phyloP scores from a whole-genome alignment of 2,113 vertebrate species.

The Narcine bancroftii region DNA sequence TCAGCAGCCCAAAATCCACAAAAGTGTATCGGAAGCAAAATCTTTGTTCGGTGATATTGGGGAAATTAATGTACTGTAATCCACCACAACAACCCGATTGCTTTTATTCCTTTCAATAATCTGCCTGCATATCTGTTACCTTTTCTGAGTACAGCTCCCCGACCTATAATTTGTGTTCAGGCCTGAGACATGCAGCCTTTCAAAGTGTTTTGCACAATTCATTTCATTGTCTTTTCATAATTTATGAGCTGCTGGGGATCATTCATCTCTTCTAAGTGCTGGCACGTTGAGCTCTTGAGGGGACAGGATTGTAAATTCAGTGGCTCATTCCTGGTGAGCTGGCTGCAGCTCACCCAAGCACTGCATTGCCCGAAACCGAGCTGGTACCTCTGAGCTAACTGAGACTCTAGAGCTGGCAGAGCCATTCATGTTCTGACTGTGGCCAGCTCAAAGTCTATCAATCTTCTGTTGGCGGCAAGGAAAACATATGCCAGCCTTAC shows the following conservation, averaged over 20 bases:
- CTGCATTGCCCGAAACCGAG: conserved; percentile 63
- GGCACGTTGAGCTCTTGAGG: conserved; percentile 71
- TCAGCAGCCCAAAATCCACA: too few species aligned
- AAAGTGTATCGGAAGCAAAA: too few species aligned
- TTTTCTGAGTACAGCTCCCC: conserved; percentile 46
- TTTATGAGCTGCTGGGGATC: conserved; percentile 76
- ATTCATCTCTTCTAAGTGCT: conserved; percentile 75
- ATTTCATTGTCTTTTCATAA: conserved; percentile 93
- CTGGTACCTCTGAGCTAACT: conserved; percentile 62
- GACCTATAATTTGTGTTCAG: conserved; percentile 51
- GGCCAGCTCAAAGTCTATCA: conserved; percentile 68
- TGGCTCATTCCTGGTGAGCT: conserved; percentile 74
- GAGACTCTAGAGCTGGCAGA: conserved; percentile 61
- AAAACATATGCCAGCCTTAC: conserved; percentile 63
- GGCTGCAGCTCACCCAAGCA: conserved; percentile 69
- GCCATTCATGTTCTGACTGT: conserved; percentile 40
- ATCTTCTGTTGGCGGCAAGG: conserved; percentile 54
- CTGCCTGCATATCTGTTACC: too few species aligned
- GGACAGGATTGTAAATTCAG: conserved; percentile 86
- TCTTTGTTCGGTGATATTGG: too few species aligned
- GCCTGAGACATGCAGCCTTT: conserved; percentile 52
- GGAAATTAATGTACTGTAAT: too few species aligned
- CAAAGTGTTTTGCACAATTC: conserved; percentile 73
- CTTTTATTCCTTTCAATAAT: too few species aligned
- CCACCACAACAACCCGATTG: too few species aligned